These are phyloP conservation scores for Chaetogeoica ovagalla DNA, from an alignment of 2,888 invertebrate genomes.

Conservation along the genomic window DNA sequence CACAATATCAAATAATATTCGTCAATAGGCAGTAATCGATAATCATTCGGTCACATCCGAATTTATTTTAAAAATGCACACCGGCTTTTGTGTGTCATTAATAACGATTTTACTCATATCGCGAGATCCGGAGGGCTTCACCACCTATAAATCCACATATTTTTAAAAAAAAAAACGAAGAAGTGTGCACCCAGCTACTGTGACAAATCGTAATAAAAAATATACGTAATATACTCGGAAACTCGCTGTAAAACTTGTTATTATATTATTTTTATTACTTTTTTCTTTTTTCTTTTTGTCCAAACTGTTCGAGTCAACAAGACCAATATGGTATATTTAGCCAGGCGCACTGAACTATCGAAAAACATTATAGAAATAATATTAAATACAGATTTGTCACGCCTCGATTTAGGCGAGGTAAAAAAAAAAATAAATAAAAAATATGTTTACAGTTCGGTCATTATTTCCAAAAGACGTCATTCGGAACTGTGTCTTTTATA, in stretches of 20 bases:
- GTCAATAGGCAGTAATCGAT: no score
- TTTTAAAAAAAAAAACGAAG: no score
- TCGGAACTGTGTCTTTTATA: constrained; percentile 13
- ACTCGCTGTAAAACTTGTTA: not conserved
- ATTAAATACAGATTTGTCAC: constrained; percentile 48
- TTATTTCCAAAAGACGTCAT: constrained; percentile 4
- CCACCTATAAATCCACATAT: no score
- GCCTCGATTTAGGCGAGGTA: constrained; percentile 20
- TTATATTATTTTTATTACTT: not conserved
- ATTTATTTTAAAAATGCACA: no score
- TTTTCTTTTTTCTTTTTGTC: not conserved
- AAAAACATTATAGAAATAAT: not conserved
- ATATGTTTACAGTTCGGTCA: constrained; percentile 26
- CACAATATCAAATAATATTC: no score
- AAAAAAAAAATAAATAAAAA: constrained; percentile 19
- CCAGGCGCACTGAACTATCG: not conserved
- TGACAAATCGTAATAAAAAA: no score
- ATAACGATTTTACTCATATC: no score
- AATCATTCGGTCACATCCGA: no score
- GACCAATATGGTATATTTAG: not conserved
- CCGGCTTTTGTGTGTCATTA: no score
- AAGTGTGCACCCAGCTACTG: no score
- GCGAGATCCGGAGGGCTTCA: no score
- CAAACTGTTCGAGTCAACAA: not conserved
- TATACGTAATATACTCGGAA: not conserved